A percentile compares a stretch with the other conserved stretches of the same genome.
phyloP scores from a whole-genome alignment of 92 coral and sea anemone genomes.

The Porites evermanni region DNA sequence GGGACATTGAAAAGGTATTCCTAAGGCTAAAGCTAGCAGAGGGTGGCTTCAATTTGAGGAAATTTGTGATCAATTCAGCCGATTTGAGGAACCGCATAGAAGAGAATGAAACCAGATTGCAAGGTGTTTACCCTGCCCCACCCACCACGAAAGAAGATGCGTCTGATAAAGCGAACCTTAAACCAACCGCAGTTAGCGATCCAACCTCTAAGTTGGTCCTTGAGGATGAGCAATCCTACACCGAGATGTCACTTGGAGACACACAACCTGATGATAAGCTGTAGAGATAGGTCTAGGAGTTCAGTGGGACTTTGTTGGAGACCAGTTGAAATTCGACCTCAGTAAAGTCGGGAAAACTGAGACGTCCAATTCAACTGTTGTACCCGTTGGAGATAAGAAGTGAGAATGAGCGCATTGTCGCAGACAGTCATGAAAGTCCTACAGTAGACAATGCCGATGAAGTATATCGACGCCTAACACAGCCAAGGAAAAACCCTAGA shows the following conservation, averaged over 20 bases:
- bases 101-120: slow-evolving; percentile 33
- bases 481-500: slow-evolving; percentile 17
- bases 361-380: slow-evolving; percentile 18
- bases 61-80: slow-evolving; percentile 53
- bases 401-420: not conserved
- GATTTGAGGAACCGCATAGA: slow-evolving; percentile 35
- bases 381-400: slow-evolving; percentile 20
- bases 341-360: slow-evolving; percentile 8
- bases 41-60: slow-evolving; percentile 69
- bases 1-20: slow-evolving; percentile 62
- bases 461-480: not conserved
- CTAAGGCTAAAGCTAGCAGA: slow-evolving; percentile 58
- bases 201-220: not conserved
- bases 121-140: not conserved
- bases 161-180: slow-evolving; percentile 7
- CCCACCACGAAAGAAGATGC: not conserved
- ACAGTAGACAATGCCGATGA: not conserved
- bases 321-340: slow-evolving; percentile 42
- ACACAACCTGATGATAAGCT: not conserved
- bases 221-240: slow-evolving; percentile 28
- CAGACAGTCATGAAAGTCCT: not conserved
- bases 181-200: not conserved
- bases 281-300: slow-evolving; percentile 54
- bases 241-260: slow-evolving; percentile 16
- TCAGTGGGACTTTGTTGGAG: slow-evolving; percentile 54